Base-by-base conservation (phyloP, 64 coral and sea anemone genomes). In the Pocillopora damicornis region DNA sequence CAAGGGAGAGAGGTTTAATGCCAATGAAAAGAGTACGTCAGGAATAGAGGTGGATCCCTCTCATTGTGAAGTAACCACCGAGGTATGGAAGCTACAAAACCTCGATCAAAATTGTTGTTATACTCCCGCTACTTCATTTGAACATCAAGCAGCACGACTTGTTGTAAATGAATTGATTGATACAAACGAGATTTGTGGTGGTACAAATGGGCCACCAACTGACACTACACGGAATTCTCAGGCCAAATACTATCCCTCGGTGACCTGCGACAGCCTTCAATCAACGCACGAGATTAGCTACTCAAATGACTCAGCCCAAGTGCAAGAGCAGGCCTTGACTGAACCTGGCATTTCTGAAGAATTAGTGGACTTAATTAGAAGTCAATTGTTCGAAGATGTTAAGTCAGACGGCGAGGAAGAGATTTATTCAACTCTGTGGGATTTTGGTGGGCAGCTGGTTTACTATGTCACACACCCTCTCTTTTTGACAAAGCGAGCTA, bases 371-470 rank as follows among this genome's bases (percentile, higher is more conserved):
- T 38, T 89, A 18, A 79, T 76, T 14, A 25, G 45, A 79, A 89
- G 79, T 35, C 35, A 79, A 14, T 63, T 79, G 1, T 51, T 9
- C 35, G 30, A 89, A 11, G 79, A 79, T 42, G 34, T 71, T 9
- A 13, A 69, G 59, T 58, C 45, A 1, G 9, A 1, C 58, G 1
- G 13, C 35, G 56, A 58, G 35, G 74, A 60, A 26, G 86, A 76
- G 15, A n/a, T 88, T n/a, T 76, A 77, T 76, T 37, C 62, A 9
- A 61, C 22, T 37, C 37, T 88, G 35, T 88, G 86, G 75, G 87
- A 88, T 42, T 88, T 88, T 78, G 87, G 76, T 22, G 88, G 88
- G 13, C 88, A 89, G 62, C 79, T 76, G 6, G 88, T 88, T 13
- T 88, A 51, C 42, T 51, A 51, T 51, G 42, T 51, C 2, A 51